Conservation (phyloP, 2,797 vertebrate species). For the Cirrhinus mrigala region DNA sequence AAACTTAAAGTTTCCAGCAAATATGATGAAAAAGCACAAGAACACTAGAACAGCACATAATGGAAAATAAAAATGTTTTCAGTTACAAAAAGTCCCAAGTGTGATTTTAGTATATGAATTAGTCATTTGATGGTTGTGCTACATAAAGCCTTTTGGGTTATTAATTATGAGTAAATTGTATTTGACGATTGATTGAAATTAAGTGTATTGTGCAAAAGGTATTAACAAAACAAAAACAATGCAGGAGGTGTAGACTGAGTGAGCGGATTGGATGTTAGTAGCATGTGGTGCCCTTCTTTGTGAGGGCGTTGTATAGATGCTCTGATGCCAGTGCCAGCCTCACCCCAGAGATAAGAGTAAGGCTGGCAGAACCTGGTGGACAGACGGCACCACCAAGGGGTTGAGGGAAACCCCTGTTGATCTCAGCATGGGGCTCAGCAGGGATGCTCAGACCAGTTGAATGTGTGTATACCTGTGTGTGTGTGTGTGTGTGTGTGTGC, state of each 20-base stretch:
- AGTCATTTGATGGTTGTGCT: slow-evolving; percentile 15
- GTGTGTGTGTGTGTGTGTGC: slow-evolving; percentile 60
- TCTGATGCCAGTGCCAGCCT: slow-evolving; percentile 55
- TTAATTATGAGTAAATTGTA: neutral
- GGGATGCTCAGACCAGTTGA: slow-evolving; percentile 40
- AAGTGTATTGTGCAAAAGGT: neutral
- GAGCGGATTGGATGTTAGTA: slow-evolving; percentile 36
- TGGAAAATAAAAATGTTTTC: neutral
- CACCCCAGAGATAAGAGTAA: slow-evolving; percentile 42
- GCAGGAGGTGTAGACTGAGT: slow-evolving; percentile 20
- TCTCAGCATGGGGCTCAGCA: slow-evolving; percentile 39
- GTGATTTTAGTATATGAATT: neutral
- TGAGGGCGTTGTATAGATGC: slow-evolving; percentile 25
- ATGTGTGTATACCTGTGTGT: slow-evolving; percentile 41
- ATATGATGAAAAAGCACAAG: neutral
- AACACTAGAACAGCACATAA: neutral
- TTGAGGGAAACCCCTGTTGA: slow-evolving; percentile 51
- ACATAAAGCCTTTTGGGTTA: slow-evolving; percentile 31
- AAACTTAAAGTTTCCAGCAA: neutral
- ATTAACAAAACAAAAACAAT: slow-evolving; percentile 17
- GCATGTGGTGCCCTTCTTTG: slow-evolving; percentile 35
- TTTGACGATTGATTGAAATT: neutral
- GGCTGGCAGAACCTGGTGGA: slow-evolving; percentile 46
- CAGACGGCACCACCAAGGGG: slow-evolving; percentile 52
- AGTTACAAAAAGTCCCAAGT: neutral